Evolutionary conservation across 1,140 invertebrate species (phyloP), one percentile per base, ranked within the genome.

Genomic region (Drosophila parvula): DNA sequence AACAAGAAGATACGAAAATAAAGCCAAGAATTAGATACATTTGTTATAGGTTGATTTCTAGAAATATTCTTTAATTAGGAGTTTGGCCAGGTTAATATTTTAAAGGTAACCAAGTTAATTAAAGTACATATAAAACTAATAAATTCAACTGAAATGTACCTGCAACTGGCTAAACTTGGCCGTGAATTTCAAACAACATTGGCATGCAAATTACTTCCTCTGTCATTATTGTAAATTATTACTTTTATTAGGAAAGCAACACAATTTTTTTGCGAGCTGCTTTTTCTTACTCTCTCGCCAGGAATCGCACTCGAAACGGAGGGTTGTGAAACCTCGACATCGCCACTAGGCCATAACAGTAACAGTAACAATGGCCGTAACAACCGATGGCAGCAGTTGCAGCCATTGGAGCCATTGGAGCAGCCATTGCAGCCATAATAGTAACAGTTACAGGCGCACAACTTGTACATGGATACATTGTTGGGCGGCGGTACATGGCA

Each of bases 381-480:
- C 61, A 65, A 55, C 50, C 50, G 51, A 22, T 55, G 50, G 45
- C 63, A 55, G 60, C 36, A 50, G 59, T 50, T 10, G 59, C 59
- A 64, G 63, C 55, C 71, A 51, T 76, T 12, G 22, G 22, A n/a
- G 47, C 27, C 47, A 48, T 50, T 30, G 14, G n/a, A n/a, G n/a
- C 47, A 48, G 27, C 47, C 47, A 30, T 50, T 50, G 27, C 47
- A 67, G 68, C 56, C 74, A 59, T 77, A 60, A 77, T 53, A 60
- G 73, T 77, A 68, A 76, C 74, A 51, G 74, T 75, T 76, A 43
- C 40, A 41, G 61, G 55, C 22, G 74, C 74, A 70, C 82, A 85
- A 76, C 55, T 78, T 67, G 77, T 76, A 47, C 55, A 58, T 65
- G 32, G 60, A 47, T 60, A 76, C 73, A 76, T 67, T 75, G 71